Evolutionary conservation across 2,888 invertebrate species (phyloP).

Genomic region (Cephus runcator): DNA sequence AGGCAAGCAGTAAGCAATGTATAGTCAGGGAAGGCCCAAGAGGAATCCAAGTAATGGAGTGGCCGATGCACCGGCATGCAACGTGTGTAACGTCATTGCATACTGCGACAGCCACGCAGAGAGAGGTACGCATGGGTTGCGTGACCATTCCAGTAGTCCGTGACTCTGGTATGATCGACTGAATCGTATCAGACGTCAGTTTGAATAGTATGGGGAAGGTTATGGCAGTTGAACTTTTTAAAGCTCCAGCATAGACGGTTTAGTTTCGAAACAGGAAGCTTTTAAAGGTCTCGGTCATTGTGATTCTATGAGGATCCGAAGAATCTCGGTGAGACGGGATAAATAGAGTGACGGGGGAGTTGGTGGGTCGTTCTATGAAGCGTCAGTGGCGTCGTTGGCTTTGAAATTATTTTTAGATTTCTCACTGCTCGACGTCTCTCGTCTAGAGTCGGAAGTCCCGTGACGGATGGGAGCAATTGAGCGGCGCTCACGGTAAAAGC

Average conservation of each 20-base stretch:
- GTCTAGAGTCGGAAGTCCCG: slow-evolving; percentile 35
- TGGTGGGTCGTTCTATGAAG: not conserved
- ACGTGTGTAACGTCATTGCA: not conserved
- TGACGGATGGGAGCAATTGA: slow-evolving; percentile 44
- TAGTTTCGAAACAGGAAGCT: not conserved
- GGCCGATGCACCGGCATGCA: slow-evolving; percentile 36
- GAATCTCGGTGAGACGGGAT: not conserved
- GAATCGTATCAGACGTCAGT: not conserved
- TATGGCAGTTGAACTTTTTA: not conserved
- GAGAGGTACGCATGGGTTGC: not conserved
- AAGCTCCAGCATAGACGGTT: not conserved
- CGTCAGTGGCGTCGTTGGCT: slow-evolving; percentile 28
- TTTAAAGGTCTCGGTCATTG: not conserved
- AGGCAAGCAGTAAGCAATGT: not conserved
- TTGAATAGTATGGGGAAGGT: not conserved
- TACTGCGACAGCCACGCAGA: not conserved
- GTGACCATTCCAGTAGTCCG: not conserved
- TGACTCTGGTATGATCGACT: not conserved
- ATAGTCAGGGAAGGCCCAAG: not conserved
- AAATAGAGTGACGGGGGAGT: not conserved
- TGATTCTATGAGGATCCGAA: not conserved
- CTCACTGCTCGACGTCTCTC: slow-evolving; percentile 24
- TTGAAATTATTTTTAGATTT: slow-evolving; percentile 40
- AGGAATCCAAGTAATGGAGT: slow-evolving; percentile 45
- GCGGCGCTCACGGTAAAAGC: slow-evolving; percentile 33